Evolutionary conservation across 1,140 invertebrate species (phyloP).

Genomic region (Drosophila parvula): DNA sequence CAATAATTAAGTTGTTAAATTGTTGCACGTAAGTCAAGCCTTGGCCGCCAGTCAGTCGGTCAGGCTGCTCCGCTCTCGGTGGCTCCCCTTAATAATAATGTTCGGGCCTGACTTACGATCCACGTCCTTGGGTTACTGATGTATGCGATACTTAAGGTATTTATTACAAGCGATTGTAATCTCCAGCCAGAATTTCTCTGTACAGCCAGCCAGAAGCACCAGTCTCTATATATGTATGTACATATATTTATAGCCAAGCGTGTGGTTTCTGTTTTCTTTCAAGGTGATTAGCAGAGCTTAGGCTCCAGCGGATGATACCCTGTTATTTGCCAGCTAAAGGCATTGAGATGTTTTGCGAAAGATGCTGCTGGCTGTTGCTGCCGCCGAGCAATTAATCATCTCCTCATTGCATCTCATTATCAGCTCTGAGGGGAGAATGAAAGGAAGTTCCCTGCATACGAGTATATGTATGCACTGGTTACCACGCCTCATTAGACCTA

Average conservation of each 20-base stretch:
- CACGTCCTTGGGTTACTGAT: constrained; percentile 83
- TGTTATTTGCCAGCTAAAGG: constrained; percentile 27
- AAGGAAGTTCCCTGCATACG: constrained; percentile 21
- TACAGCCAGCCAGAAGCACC: constrained; percentile 24
- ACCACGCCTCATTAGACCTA: constrained; percentile 50
- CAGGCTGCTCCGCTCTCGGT: constrained; percentile 53
- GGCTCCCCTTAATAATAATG: constrained; percentile 78
- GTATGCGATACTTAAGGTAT: constrained; percentile 84
- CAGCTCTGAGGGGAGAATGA: neutral
- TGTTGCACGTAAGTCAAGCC: constrained; percentile 80
- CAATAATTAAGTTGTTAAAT: constrained; percentile 84
- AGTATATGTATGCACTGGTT: constrained; percentile 17
- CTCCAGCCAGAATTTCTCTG: constrained; percentile 73
- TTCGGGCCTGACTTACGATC: constrained; percentile 78
- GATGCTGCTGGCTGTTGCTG: constrained; percentile 14
- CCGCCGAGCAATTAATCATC: constrained; percentile 40
- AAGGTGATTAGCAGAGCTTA: constrained; percentile 19
- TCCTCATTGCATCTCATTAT: constrained; percentile 39
- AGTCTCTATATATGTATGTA: neutral
- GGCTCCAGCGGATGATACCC: constrained; percentile 24
- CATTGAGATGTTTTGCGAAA: constrained; percentile 32
- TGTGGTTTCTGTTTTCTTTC: constrained; percentile 40
- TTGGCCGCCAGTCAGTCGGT: constrained; percentile 29
- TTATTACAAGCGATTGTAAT: constrained; percentile 84
- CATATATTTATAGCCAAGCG: constrained; percentile 69